Conservation (phyloP, 2,797 vertebrate species). For the Mormyrus hasselquistii region DNA sequence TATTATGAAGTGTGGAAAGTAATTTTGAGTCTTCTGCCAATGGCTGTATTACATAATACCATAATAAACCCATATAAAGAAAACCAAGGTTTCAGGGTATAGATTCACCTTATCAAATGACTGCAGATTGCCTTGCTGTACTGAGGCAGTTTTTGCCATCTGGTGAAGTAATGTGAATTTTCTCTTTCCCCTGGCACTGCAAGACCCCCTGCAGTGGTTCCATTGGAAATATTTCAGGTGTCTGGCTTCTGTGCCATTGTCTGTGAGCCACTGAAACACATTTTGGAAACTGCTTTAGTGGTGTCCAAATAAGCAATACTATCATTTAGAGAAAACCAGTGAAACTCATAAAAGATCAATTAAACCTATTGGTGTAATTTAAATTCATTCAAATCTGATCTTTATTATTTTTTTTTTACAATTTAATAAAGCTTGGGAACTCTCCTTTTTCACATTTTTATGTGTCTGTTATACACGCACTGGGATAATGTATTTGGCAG, state of each 20-base stretch:
- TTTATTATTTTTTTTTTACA: not conserved
- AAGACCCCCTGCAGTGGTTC: constrained; percentile 14
- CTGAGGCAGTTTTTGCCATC: constrained; percentile 57
- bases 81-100: constrained; percentile 8
- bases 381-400: not conserved
- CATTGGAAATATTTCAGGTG: constrained; percentile 42
- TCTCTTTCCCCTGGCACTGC: constrained; percentile 15
- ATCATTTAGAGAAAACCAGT: not conserved
- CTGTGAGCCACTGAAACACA: constrained; percentile 35
- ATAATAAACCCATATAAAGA: constrained; percentile 10
- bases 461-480: not conserved
- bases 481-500: not conserved
- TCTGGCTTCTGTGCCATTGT: constrained; percentile 44
- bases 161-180: constrained; percentile 46
- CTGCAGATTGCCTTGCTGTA: constrained; percentile 57
- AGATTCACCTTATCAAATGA: constrained; percentile 46
- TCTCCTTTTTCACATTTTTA: not conserved
- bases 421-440: not conserved
- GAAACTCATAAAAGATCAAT: not conserved
- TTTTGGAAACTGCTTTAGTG: not conserved
- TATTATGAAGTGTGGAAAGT: constrained; percentile 17
- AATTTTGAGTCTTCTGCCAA: constrained; percentile 15
- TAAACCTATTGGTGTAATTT: not conserved
- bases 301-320: not conserved
- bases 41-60: constrained; percentile 19